Percentiles rank a stretch among this genome's conserved stretches.
phyloP scores from a whole-genome alignment of 2,113 vertebrate genomes.

The Rousettus leschenaultii region DNA sequence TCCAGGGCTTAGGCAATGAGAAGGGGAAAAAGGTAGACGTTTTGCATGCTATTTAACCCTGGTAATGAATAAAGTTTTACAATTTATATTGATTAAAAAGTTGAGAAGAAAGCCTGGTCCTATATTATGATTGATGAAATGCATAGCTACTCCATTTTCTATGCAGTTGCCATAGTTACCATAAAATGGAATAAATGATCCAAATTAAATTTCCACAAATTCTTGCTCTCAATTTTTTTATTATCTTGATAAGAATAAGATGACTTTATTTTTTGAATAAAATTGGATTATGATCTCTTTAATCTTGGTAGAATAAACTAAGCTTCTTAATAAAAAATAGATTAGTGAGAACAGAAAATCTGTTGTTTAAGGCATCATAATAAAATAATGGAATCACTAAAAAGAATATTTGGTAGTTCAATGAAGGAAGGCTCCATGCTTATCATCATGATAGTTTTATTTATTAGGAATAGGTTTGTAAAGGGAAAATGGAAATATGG shows the following conservation, averaged over 20 bases:
- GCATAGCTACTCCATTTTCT: slow-evolving; percentile 66
- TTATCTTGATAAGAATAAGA: slow-evolving; percentile 52
- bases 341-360: slow-evolving; percentile 20
- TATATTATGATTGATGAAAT: slow-evolving; percentile 74
- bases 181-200: slow-evolving; percentile 76
- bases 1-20: not conserved
- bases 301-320: not conserved
- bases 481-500: not conserved
- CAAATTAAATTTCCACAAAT: slow-evolving; percentile 82
- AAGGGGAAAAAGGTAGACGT: not conserved
- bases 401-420: slow-evolving; percentile 31
- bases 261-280: slow-evolving; percentile 2
- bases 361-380: not conserved
- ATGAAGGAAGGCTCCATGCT: not conserved
- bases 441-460: not conserved
- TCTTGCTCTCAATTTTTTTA: slow-evolving; percentile 64
- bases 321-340: slow-evolving; percentile 28
- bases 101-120: slow-evolving; percentile 47
- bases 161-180: slow-evolving; percentile 80
- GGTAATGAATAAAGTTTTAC: slow-evolving; percentile 39
- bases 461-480: not conserved
- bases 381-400: not conserved
- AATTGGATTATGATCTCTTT: not conserved
- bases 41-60: slow-evolving; percentile 35
- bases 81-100: slow-evolving; percentile 66